These are phyloP conservation scores for Coremacera marginata DNA, from an alignment of 2,888 invertebrate genomes.

Conservation along the genomic window DNA sequence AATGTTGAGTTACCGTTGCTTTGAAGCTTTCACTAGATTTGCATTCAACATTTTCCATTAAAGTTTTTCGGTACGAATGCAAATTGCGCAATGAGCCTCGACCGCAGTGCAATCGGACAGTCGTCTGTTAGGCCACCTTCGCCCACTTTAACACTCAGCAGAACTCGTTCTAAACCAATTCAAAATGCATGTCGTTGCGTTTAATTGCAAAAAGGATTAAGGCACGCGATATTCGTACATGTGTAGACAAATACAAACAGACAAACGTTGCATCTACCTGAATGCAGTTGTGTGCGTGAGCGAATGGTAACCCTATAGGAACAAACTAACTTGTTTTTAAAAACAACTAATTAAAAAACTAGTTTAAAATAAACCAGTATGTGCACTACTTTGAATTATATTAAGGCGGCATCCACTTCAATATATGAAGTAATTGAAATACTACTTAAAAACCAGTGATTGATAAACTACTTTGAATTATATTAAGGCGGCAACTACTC, in stretches of 20 bases:
- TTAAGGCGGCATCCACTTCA: too few relatives aligned
- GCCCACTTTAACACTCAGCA: not conserved
- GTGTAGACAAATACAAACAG: not conserved
- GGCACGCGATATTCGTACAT: slow-evolving; percentile 25
- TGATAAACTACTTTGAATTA: too few relatives aligned
- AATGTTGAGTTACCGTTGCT: slow-evolving; percentile 14
- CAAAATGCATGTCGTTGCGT: slow-evolving; percentile 20
- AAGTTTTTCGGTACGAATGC: slow-evolving; percentile 18
- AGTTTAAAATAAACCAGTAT: too few relatives aligned
- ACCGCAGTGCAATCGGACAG: slow-evolving; percentile 1
- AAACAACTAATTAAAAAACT: too few relatives aligned
- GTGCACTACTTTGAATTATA: too few relatives aligned
- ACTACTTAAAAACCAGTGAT: too few relatives aligned
- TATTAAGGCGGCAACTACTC: too few relatives aligned
- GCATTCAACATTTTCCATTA: slow-evolving; percentile 20
- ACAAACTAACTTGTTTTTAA: too few relatives aligned
- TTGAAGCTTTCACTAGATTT: not conserved
- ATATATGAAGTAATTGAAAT: too few relatives aligned
- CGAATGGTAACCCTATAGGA: too few relatives aligned
- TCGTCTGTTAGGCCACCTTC: not conserved
- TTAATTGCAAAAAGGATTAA: slow-evolving; percentile 36
- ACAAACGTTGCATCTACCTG: not conserved
- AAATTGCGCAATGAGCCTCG: slow-evolving; percentile 3
- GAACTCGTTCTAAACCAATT: not conserved
- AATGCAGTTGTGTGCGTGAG: not conserved